phyloP scores from a whole-genome alignment of 2,888 invertebrate genomes.

The Criorhina ranunculi region DNA sequence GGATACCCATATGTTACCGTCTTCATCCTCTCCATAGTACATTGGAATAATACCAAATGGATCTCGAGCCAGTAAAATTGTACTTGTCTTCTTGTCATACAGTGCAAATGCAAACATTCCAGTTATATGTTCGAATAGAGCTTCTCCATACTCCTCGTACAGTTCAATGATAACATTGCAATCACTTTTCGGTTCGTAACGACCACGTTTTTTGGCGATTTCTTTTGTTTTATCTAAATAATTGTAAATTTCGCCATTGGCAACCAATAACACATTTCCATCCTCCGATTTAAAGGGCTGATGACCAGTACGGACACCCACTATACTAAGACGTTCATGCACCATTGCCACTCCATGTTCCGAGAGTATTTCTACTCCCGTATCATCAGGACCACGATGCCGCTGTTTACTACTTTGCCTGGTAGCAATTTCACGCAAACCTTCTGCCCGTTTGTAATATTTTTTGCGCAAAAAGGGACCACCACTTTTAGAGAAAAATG shows the following conservation, averaged over 20 bases:
- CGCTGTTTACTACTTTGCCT: conserved; percentile 82
- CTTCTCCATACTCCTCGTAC: conserved; percentile 81
- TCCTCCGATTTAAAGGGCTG: conserved; percentile 82
- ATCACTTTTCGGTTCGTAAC: conserved; percentile 83
- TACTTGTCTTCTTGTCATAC: conserved; percentile 81
- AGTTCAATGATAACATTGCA: conserved; percentile 84
- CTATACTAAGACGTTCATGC: conserved; percentile 82
- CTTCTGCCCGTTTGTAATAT: conserved; percentile 79
- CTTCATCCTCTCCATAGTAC: conserved; percentile 82
- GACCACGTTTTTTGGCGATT: conserved; percentile 80
- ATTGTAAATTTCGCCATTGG: conserved; percentile 84
- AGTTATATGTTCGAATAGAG: conserved; percentile 81
- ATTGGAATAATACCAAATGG: conserved; percentile 84
- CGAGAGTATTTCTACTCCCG: conserved; percentile 80
- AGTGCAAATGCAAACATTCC: conserved; percentile 84
- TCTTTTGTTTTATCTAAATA: conserved; percentile 82
- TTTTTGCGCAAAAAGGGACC: conserved; percentile 78
- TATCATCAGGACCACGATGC: conserved; percentile 84
- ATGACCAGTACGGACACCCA: conserved; percentile 82
- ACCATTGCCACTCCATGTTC: conserved; percentile 82
- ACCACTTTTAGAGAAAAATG: conserved; percentile 82
- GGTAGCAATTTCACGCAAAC: conserved; percentile 82
- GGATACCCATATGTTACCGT: conserved; percentile 83
- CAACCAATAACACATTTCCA: conserved; percentile 81
- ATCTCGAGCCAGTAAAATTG: conserved; percentile 83